Base-by-base conservation (phyloP, 1,140 invertebrate genomes). In the Drosophila azteca region DNA sequence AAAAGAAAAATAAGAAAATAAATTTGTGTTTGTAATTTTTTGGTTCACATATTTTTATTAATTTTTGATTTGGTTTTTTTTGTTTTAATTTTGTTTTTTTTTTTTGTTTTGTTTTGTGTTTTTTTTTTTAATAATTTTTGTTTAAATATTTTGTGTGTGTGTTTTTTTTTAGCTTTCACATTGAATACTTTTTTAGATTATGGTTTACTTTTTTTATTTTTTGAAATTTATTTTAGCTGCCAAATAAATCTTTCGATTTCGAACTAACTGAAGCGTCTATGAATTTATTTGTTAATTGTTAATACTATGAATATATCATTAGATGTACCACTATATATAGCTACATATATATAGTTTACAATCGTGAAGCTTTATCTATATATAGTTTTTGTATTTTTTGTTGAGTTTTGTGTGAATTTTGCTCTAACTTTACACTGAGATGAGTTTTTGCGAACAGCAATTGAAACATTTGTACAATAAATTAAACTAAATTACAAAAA, bases 191-290 rank as follows among this genome's bases (percentile, higher is more conserved):
- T 20, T 20, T 20, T 20, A 82, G 54, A 60, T 72, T 79, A 66
- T 73, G 45, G 60, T 74, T 66, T 79, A 53, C 50, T 66, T 53
- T 63, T 62, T 43, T 68, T 57, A 58, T 26, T 26, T 0, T 31
- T n/a, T 39, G 35, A 39, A 67, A 67, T 78, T 72, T 78, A 63
- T 70, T 53, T 61, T 67, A 39, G 35, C 3, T 4, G 35, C 35
- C 35, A 76, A 66, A 74, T 74, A 58, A 58, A 45, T 70, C 71
- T 65, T 59, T 60, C 50, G 50, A 43, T 60, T 63, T 67, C 57
- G 65, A 89, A 70, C 65, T 84, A 90, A 90, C 73, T 89, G 72
- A 84, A 89, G 84, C 84, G 81, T 89, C 84, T 89, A 89, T 89
- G 62, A 87, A 87, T 85, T 85, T 85, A 87, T 84, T 66, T 53